A percentile compares a stretch with the other conserved stretches of the same genome.
Evolutionary conservation across 2,888 invertebrate species (phyloP).

Genomic region (Tribolium freemani): DNA sequence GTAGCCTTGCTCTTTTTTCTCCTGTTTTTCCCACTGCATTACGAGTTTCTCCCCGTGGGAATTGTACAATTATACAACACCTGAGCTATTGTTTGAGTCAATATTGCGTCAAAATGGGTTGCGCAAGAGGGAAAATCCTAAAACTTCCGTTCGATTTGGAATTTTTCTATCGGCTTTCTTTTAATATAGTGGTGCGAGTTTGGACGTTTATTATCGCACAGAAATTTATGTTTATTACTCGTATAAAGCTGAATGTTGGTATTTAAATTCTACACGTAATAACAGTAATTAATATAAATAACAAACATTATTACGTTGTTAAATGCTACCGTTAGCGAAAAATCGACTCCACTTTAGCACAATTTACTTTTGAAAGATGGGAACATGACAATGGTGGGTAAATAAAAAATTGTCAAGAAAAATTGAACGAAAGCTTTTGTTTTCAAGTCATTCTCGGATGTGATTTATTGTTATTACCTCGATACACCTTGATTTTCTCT

Average conservation of each 20-base stretch:
- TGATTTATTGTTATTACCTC: too few species aligned
- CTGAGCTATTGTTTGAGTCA: constrained; percentile 17
- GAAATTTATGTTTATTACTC: constrained; percentile 14
- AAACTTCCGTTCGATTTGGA: not conserved
- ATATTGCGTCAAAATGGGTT: constrained; percentile 1
- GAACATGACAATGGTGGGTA: not conserved
- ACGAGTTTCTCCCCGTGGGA: constrained; percentile 15
- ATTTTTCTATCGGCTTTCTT: constrained; percentile 10
- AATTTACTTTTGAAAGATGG: constrained; percentile 1
- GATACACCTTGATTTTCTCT: too few species aligned
- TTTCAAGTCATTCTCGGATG: too few species aligned
- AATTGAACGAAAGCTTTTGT: too few species aligned
- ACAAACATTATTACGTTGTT: constrained; percentile 25
- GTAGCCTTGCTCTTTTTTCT: not conserved
- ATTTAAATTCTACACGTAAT: constrained; percentile 27
- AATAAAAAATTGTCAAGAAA: too few species aligned
- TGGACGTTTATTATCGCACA: constrained; percentile 11
- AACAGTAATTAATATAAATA: constrained; percentile 33
- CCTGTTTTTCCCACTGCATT: constrained; percentile 12
- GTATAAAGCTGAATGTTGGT: constrained; percentile 19
- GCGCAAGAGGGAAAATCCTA: not conserved
- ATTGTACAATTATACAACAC: constrained; percentile 14
- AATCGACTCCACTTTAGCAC: constrained; percentile 3
- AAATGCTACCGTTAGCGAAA: constrained; percentile 27
- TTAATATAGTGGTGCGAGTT: not conserved